Percentiles rank a stretch among this genome's conserved stretches.
These are phyloP conservation scores for Pangasius djambal DNA, from an alignment of 2,797 vertebrate species.

Conservation along the genomic window DNA sequence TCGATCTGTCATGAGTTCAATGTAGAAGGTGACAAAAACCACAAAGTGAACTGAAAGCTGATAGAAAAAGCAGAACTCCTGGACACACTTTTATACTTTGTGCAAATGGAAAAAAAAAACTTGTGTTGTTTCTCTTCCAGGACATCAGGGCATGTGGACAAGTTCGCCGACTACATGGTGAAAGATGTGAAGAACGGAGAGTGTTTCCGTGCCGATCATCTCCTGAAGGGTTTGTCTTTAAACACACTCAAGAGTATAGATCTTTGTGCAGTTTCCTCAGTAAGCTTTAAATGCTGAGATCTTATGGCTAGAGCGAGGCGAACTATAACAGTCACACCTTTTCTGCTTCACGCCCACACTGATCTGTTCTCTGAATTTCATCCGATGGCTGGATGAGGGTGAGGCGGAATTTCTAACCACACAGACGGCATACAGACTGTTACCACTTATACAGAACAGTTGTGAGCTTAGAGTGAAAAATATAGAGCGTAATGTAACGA, in stretches of 20 bases:
- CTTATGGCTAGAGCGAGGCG: not conserved
- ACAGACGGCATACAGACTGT: too few relatives aligned
- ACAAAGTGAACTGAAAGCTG: not conserved
- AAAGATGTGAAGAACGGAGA: conserved; percentile 98
- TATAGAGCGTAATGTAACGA: too few relatives aligned
- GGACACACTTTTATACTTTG: not conserved
- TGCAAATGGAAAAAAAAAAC: not conserved
- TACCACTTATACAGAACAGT: too few relatives aligned
- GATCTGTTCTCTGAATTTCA: not conserved
- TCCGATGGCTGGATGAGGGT: too few relatives aligned
- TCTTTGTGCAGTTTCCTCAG: not conserved
- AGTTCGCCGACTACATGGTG: conserved; percentile 99
- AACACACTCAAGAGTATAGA: not conserved
- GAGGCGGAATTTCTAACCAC: too few relatives aligned
- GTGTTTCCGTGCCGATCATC: conserved; percentile 97
- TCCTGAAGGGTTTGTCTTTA: conserved; percentile 86
- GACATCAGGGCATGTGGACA: conserved; percentile 97
- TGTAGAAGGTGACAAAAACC: too few relatives aligned
- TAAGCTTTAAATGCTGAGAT: not conserved
- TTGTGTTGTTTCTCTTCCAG: conserved; percentile 66
- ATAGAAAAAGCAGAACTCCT: not conserved
- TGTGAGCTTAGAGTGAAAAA: too few relatives aligned
- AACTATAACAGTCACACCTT: not conserved
- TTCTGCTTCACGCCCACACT: not conserved
- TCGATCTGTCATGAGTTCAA: not conserved